Conservation (phyloP, 1,140 invertebrate genomes). For the Psilanteris sp. region DNA sequence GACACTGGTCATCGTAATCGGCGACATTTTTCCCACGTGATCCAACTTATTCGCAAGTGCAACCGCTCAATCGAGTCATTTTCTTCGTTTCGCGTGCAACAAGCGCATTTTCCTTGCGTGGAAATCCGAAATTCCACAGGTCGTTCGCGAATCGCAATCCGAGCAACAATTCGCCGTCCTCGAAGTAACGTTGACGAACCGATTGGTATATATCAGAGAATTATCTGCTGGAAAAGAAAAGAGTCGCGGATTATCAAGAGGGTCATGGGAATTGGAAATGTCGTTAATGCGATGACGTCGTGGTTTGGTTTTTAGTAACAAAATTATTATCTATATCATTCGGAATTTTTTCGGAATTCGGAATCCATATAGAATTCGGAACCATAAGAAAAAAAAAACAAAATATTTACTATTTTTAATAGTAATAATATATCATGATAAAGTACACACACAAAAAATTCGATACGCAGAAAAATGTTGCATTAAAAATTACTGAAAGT, state of each 20-base stretch:
- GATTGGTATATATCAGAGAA: conserved; percentile 15
- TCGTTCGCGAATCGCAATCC: too few relatives aligned
- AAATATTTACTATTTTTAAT: too few relatives aligned
- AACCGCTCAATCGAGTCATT: conserved; percentile 13
- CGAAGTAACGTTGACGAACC: conserved; percentile 41
- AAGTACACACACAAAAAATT: too few relatives aligned
- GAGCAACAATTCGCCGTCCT: conserved; percentile 26
- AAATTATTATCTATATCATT: too few relatives aligned
- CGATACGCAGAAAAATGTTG: too few relatives aligned
- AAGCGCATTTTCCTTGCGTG: conserved; percentile 22
- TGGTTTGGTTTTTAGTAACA: too few relatives aligned
- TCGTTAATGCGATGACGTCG: conserved; percentile 1
- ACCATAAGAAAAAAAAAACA: too few relatives aligned
- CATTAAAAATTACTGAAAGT: too few relatives aligned
- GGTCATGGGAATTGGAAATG: too few relatives aligned
- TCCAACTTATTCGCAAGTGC: not conserved
- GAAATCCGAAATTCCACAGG: conserved; percentile 18
- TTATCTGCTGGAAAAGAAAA: conserved; percentile 44
- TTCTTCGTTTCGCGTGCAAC: conserved; percentile 34
- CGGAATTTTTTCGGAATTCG: too few relatives aligned
- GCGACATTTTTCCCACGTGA: conserved; percentile 20
- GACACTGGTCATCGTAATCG: conserved; percentile 3
- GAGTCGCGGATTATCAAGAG: conserved; percentile 35
- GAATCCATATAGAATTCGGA: too few relatives aligned
- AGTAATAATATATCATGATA: too few relatives aligned